Evolutionary conservation across 2,888 invertebrate species (phyloP), one percentile per base, ranked within the genome.

Genomic region (Capitulum mitella): DNA sequence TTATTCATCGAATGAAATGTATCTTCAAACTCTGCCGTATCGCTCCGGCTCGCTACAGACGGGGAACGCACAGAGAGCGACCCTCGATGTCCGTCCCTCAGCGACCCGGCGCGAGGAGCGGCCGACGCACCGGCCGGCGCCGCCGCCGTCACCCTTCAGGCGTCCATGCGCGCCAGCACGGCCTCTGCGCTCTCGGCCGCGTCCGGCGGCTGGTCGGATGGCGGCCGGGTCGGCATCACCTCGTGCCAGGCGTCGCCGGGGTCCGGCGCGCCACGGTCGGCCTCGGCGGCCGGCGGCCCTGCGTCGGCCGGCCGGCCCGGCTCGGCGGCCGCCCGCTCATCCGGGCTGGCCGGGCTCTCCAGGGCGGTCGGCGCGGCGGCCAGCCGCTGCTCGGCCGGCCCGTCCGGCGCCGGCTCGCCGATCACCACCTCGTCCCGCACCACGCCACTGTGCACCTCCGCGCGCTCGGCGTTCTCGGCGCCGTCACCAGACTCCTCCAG

Each of bases 201-300:
- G 26, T 26, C 26, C 6, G 26, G 6, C 51, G 51, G 19, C 51
- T 6, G 2, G 51, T 26, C 51, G 51, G 26, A 2, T 6, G 22
- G 51, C 51, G 26, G 16, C 34, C 34, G 19, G 34, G 34, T 34
- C 64, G 64, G 64, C 64, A 64, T 34, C 34, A 22, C 64, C 34
- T 34, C 64, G n/a, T 64, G 34, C 64, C 64, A 64, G 64, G 19
- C 64, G 34, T 64, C 64, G 64, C 34, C 64, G 34, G 64, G 64
- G 22, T 64, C 64, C 19, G 64, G 64, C 64, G 64, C 64, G n/a
- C n/a, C n/a, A n/a, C n/a, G n/a, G n/a, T n/a, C n/a, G n/a, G n/a
- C n/a, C n/a, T n/a, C n/a, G n/a, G n/a, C n/a, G n/a, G n/a, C n/a
- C n/a, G n/a, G 10, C 14, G 6, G 32, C 14, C 32, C 32, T 29